These are phyloP conservation scores for Stramonita haemastoma DNA, from an alignment of 2,888 invertebrate genomes.

Conservation along the genomic window DNA sequence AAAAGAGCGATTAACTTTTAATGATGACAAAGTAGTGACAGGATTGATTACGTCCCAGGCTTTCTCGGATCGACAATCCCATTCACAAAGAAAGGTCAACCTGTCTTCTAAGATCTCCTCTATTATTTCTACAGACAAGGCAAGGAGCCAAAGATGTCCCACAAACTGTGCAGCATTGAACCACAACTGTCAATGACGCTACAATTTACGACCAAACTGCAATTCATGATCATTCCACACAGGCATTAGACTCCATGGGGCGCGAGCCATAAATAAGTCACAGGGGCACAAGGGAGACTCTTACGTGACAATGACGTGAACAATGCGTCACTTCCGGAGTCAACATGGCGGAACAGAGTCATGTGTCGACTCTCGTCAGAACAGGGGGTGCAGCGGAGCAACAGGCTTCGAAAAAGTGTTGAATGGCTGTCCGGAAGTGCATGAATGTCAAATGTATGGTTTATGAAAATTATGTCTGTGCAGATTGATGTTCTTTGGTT, in stretches of 20 bases:
- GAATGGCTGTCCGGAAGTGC: neutral
- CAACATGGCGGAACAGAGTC: constrained; percentile 1
- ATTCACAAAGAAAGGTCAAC: too few relatives aligned
- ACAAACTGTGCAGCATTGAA: neutral
- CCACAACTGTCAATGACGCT: neutral
- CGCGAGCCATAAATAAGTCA: neutral
- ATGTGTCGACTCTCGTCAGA: neutral
- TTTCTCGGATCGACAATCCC: neutral
- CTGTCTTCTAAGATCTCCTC: too few relatives aligned
- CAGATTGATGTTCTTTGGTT: neutral
- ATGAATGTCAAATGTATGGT: neutral
- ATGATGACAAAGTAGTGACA: neutral
- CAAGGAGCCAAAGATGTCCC: too few relatives aligned
- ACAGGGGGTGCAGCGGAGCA: neutral
- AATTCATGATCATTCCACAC: too few relatives aligned
- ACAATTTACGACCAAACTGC: neutral
- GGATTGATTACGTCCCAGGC: neutral
- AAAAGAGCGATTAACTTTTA: neutral
- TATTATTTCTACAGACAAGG: too few relatives aligned
- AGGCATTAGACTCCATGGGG: too few relatives aligned
- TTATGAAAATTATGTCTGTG: neutral
- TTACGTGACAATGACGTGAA: constrained; percentile 5
- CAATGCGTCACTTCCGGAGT: neutral
- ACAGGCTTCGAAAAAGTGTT: neutral
- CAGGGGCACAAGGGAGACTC: neutral